These are phyloP conservation scores for Cyaniris semiargus DNA, from an alignment of 2,888 invertebrate genomes.

Conservation along the genomic window DNA sequence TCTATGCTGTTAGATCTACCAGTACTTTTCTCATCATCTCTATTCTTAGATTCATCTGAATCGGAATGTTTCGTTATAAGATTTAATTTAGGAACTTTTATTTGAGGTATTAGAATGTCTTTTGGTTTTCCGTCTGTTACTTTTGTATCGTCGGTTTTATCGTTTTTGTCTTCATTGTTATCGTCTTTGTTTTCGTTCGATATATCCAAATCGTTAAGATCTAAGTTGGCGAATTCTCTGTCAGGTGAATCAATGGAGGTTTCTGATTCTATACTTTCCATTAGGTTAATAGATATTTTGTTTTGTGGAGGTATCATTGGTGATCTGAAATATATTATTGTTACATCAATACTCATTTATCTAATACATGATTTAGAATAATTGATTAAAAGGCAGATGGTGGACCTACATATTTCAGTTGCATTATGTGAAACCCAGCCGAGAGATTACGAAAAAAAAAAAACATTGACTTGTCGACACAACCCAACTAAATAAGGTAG, in stretches of 20 bases:
- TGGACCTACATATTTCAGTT: background rate
- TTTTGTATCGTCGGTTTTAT: conserved; percentile 52
- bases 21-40: conserved; percentile 53
- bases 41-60: conserved; percentile 61
- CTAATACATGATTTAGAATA: background rate
- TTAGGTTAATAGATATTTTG: conserved; percentile 76
- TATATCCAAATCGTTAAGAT: conserved; percentile 68
- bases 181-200: conserved; percentile 58
- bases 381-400: too few relatives aligned
- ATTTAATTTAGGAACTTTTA: conserved; percentile 70
- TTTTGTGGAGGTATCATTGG: conserved; percentile 73
- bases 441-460: too few relatives aligned
- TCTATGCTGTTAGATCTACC: conserved; percentile 51
- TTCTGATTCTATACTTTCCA: conserved; percentile 78
- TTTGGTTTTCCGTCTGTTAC: conserved; percentile 48
- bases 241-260: conserved; percentile 76
- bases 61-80: conserved; percentile 58
- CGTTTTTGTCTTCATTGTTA: conserved; percentile 53
- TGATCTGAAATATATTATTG: conserved; percentile 56
- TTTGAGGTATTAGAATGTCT: conserved; percentile 60
- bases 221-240: conserved; percentile 69
- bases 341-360: background rate
- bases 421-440: background rate
- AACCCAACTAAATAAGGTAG: too few relatives aligned
- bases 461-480: too few relatives aligned